phyloP scores from a whole-genome alignment of 2,888 invertebrate species.

The Acleris sparsana region DNA sequence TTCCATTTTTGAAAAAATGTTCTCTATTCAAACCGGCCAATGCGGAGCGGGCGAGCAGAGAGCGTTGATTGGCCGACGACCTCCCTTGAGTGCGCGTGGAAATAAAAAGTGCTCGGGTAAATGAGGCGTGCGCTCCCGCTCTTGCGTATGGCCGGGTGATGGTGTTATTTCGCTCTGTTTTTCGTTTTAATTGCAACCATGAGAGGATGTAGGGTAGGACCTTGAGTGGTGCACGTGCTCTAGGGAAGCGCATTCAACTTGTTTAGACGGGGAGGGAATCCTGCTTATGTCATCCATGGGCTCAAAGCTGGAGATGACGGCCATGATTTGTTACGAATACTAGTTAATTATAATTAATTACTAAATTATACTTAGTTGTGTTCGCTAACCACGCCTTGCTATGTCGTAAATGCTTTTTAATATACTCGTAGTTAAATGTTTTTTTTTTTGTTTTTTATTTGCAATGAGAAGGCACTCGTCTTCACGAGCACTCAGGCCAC shows the following conservation, averaged over 20 bases:
- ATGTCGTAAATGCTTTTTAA: too few relatives aligned
- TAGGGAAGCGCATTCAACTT: constrained; percentile 73
- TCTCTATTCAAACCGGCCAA: constrained; percentile 81
- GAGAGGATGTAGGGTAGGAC: constrained; percentile 79
- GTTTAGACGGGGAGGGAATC: constrained; percentile 67
- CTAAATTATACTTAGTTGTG: neutral
- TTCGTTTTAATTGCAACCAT: constrained; percentile 82
- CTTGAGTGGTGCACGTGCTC: constrained; percentile 81
- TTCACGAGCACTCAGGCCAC: too few relatives aligned
- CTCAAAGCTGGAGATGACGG: constrained; percentile 24
- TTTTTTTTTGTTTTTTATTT: too few relatives aligned
- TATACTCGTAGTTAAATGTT: too few relatives aligned
- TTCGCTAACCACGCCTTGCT: too few relatives aligned
- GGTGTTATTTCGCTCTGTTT: constrained; percentile 66
- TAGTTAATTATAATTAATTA: neutral
- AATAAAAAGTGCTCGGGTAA: constrained; percentile 81
- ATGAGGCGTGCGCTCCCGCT: constrained; percentile 75
- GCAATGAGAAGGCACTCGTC: too few relatives aligned
- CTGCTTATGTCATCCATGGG: constrained; percentile 68
- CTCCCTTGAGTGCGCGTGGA: constrained; percentile 76
- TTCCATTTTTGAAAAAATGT: constrained; percentile 73
- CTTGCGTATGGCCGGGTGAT: constrained; percentile 53
- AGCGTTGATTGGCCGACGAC: constrained; percentile 83
- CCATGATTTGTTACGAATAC: constrained; percentile 11
- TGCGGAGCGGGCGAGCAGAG: constrained; percentile 74